Conservation (phyloP, 2,888 invertebrate species). For the Volucella inflata region DNA sequence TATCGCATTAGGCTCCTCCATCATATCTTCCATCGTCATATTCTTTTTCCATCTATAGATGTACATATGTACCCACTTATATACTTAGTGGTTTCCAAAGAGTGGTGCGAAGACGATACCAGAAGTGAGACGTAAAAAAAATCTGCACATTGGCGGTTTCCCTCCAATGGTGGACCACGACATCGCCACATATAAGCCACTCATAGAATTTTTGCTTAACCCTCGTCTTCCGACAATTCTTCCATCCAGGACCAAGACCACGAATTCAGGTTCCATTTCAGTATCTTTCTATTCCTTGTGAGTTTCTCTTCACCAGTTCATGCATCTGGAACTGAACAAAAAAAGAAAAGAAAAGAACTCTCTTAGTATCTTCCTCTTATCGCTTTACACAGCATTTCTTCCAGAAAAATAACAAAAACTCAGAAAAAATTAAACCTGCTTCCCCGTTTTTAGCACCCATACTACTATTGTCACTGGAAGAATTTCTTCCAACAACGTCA, state of each 20-base stretch:
- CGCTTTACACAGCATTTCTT: not conserved
- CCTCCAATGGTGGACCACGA: conserved; percentile 76
- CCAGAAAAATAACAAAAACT: not conserved
- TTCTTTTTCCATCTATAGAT: conserved; percentile 4
- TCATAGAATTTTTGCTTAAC: conserved; percentile 42
- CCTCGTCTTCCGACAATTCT: not conserved
- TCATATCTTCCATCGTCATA: conserved; percentile 41
- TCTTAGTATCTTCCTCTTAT: conserved; percentile 40
- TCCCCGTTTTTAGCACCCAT: conserved; percentile 32
- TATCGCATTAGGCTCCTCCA: conserved; percentile 50
- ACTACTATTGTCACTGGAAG: conserved; percentile 43
- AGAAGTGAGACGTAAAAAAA: conserved; percentile 5
- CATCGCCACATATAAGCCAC: conserved; percentile 76
- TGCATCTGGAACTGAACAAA: not conserved
- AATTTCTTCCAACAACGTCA: conserved; percentile 42
- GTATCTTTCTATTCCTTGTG: conserved; percentile 2
- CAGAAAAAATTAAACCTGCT: conserved; percentile 15
- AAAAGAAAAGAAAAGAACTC: conserved; percentile 25
- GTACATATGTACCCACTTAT: conserved; percentile 10
- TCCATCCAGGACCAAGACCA: too few relatives aligned
- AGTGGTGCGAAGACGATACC: not conserved
- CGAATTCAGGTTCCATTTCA: conserved; percentile 18
- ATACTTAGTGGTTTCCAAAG: conserved; percentile 42
- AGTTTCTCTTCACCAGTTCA: not conserved
- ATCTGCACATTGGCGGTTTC: conserved; percentile 76